Conservation (phyloP, 2,888 invertebrate species). For the Microdon myrmicae region DNA sequence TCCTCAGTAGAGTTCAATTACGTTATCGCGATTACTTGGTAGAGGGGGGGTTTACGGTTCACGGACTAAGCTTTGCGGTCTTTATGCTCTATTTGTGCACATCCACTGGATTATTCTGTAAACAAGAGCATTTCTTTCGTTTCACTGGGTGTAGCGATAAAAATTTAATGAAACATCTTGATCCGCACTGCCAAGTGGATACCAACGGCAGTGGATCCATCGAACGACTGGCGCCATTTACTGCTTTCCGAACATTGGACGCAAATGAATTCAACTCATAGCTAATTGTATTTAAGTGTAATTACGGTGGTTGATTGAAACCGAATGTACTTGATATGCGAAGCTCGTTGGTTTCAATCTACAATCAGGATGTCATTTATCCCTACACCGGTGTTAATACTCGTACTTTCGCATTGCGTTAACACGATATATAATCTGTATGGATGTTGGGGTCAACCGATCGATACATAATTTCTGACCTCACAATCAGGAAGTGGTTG, state of each 20-base stretch:
- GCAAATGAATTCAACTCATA: neutral
- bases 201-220: neutral
- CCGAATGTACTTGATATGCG: constrained; percentile 30
- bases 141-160: neutral
- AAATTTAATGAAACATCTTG: neutral
- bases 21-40: constrained; percentile 2
- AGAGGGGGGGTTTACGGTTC: neutral
- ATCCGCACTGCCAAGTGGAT: neutral
- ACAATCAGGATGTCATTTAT: too few relatives aligned
- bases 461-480: constrained; percentile 6
- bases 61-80: neutral
- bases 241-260: too few relatives aligned
- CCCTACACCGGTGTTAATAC: neutral
- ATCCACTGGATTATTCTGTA: constrained; percentile 19
- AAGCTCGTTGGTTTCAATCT: constrained; percentile 23
- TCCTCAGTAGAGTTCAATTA: constrained; percentile 15
- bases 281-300: constrained; percentile 3
- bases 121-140: constrained; percentile 4
- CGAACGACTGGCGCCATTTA: neutral
- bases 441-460: constrained; percentile 6
- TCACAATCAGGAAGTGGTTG: constrained; percentile 15
- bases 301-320: constrained; percentile 12
- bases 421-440: constrained; percentile 18
- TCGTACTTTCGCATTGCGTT: constrained; percentile 1
- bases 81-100: constrained; percentile 1